Base-by-base conservation (phyloP, 1,140 invertebrate genomes). In the Tetraneura akinire region DNA sequence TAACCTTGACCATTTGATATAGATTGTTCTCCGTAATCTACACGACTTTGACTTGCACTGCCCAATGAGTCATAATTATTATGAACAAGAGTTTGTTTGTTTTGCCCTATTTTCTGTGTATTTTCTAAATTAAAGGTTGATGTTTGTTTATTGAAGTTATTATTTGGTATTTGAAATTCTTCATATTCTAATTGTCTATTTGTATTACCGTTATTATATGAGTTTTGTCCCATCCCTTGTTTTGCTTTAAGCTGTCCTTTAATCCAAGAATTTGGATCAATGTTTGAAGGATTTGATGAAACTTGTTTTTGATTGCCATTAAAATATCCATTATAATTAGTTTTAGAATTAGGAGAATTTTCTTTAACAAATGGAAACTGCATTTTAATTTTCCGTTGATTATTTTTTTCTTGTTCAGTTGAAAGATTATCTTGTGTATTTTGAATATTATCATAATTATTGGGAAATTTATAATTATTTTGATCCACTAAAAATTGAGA, bases 201-300 rank as follows among this genome's bases (percentile, higher is more conserved):
- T 62, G 53, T 47, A 0, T 68, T 21, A 68, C 18, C 37, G 23
- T 55, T 42, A 37, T n/a, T 11, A 60, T 47, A 45, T 42, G 53
- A 45, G 18, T 47, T 78, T 62, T 29, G 42, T n/a, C 14, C 23
- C 26, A 21, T 6, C 2, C 37, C 42, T 45, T 62, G 37, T 62
- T 42, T 78, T 16, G 9, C 42, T 16, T 78, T 78, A 16, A 78
- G 55, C 23, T 78, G 55, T 23, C 21, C 55, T 60, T 23, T n/a
- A 8, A 78, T 78, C 74, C 74, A 78, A 78, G 74, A 62, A 21
- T 37, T 78, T 26, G 74, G 74, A 78, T 57, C 29, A 10, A 78
- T 18, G 23, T 42, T 55, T 26, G 74, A 26, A 62, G 74, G 71
- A 42, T 57, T 74, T 55, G 21, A 21, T 64, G 21, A 14, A 26